Evolutionary conservation across 2,888 invertebrate species (phyloP).

Genomic region (Platycheirus albimanus): DNA sequence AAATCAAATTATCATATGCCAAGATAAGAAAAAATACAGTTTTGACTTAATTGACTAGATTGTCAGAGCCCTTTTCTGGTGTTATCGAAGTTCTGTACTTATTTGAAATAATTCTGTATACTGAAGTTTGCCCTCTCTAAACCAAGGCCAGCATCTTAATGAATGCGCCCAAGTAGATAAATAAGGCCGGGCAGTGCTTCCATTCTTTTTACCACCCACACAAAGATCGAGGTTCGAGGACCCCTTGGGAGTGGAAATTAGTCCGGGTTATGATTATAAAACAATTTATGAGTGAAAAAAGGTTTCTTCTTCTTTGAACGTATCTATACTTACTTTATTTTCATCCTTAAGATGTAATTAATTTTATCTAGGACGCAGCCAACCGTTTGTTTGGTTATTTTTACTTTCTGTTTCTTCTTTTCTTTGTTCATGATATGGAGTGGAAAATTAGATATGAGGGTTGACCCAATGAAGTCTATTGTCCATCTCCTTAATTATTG

Average conservation of each 20-base stretch:
- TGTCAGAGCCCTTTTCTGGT: no score
- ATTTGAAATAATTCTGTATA: no score
- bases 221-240: not conserved
- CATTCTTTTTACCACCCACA: not conserved
- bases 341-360: conserved; percentile 33
- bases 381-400: conserved; percentile 16
- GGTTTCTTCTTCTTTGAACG: conserved; percentile 3
- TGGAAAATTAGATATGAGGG: conserved; percentile 16
- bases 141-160: no score
- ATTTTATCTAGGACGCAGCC: conserved; percentile 37
- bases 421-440: conserved; percentile 2
- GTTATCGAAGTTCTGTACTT: no score
- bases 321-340: not conserved
- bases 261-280: conserved; percentile 27
- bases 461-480: conserved; percentile 16
- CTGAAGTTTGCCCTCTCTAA: no score
- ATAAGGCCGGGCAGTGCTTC: no score
- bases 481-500: conserved; percentile 14
- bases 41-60: no score
- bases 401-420: conserved; percentile 2
- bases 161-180: no score
- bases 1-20: no score
- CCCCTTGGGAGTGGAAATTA: not conserved
- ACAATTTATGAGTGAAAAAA: conserved; percentile 29
- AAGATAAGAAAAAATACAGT: no score